These are phyloP conservation scores for Alosa alosa DNA, from an alignment of 2,113 vertebrate genomes.

Conservation along the genomic window DNA sequence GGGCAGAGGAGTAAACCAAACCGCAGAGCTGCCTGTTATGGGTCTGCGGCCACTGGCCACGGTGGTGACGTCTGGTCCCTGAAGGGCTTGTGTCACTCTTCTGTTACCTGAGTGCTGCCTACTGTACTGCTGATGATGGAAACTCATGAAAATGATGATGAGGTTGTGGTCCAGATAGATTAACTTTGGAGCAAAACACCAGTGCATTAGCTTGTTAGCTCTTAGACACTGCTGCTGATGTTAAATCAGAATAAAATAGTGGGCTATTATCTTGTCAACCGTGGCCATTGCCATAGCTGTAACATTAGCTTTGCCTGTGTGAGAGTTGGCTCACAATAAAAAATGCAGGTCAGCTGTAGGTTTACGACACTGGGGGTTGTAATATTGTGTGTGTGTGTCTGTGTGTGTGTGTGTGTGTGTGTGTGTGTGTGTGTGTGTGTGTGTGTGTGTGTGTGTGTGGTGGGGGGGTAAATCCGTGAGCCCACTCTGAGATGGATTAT, in stretches of 20 bases:
- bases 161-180: background rate
- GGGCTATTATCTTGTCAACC: background rate
- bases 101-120: background rate
- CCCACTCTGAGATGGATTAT: background rate
- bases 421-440: background rate
- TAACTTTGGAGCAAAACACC: background rate
- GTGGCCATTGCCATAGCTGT: background rate
- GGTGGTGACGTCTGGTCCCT: background rate
- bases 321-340: background rate
- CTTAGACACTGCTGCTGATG: background rate
- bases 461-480: background rate
- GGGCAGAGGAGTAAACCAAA: background rate
- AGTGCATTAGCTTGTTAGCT: background rate
- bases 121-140: background rate
- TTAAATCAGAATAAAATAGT: background rate
- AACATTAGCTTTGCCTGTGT: background rate
- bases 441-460: background rate
- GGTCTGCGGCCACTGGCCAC: background rate
- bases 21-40: background rate
- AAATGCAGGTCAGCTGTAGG: conserved; percentile 6
- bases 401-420: background rate
- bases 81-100: background rate
- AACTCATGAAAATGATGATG: background rate
- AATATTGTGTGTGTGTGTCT: background rate
- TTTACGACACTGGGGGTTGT: background rate